phyloP scores from a whole-genome alignment of 2,888 invertebrate genomes.

The Metallyticus violacea region DNA sequence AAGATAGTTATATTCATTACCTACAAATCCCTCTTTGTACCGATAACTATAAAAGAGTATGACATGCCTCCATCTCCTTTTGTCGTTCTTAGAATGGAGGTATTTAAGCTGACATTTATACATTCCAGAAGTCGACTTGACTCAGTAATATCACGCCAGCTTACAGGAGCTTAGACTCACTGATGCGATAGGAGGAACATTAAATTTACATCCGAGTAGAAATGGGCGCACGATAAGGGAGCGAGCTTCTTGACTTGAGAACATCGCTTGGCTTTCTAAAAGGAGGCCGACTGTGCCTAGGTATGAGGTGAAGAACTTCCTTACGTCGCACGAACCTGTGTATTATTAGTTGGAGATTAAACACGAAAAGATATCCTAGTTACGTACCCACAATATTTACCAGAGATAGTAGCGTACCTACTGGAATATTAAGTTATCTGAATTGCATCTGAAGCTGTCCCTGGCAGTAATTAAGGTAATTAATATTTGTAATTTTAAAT shows the following conservation, averaged over 20 bases:
- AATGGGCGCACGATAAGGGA: background rate
- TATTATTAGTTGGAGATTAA: too few species aligned
- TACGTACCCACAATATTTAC: too few species aligned
- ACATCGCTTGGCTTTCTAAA: background rate
- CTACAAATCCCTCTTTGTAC: background rate
- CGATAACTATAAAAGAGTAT: background rate
- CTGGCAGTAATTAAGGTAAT: too few species aligned
- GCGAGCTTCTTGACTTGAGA: background rate
- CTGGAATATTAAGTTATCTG: too few species aligned
- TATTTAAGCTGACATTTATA: background rate
- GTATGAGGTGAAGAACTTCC: background rate
- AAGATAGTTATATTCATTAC: background rate
- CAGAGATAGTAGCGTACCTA: too few species aligned
- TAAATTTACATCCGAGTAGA: background rate
- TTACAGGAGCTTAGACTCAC: background rate
- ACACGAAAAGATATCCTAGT: too few species aligned
- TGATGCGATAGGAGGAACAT: background rate
- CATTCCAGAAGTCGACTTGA: background rate
- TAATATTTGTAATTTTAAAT: too few species aligned
- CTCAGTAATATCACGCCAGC: background rate
- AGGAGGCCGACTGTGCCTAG: background rate
- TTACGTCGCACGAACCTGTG: too few species aligned
- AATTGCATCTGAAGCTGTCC: too few species aligned
- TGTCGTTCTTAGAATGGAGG: background rate
- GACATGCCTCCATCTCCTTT: background rate